Base-by-base conservation (phyloP, 2,888 invertebrate genomes). In the Aromia moschata region DNA sequence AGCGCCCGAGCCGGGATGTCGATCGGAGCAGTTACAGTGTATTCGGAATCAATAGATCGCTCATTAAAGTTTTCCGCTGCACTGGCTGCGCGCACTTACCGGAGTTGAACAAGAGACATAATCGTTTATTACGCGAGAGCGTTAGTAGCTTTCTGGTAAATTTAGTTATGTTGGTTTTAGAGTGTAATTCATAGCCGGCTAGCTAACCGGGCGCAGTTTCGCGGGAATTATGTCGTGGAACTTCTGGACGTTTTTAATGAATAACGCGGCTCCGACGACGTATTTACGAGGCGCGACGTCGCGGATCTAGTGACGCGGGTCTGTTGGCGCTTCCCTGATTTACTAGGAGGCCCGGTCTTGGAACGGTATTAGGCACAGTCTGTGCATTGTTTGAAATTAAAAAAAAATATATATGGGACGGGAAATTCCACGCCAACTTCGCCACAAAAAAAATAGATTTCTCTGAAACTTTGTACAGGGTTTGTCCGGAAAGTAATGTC, bases 21-120 rank as follows among this genome's bases (percentile, higher is more conserved):
- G 49, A 40, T 38, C n/a, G 30, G 38, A 49, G 17, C 40, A 52
- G 45, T 49, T 43, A 30, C 43, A 56, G 43, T 53, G 43, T 46
- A 63, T 56, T 43, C 37, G 40, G 25, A 59, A 64, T 64, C 64
- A 56, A 64, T 61, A 57, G 40, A 63, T 36, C 56, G 38, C 61
- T 61, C 64, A 61, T 64, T 64, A 64, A 46, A 55, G 37, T 56
- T 56, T 52, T 59, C 58, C 56, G 58, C 54, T 49, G 56, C 58
- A 58, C 59, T 63, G 53, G 55, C 38, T 49, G 58, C 43, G 43
- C 58, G 60, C n/a, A 63, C 58, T 64, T 64, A 64, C 60, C n/a
- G n/a, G 56, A 64, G 53, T 64, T 55, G 64, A 64, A 64, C 64
- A 61, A 64, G 64, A 61, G 64, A 64, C 64, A 64, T 64, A 64